A percentile compares a stretch with the other conserved stretches of the same genome.
phyloP scores from a whole-genome alignment of 2,888 invertebrate species.

The Rhamnusium bicolor region DNA sequence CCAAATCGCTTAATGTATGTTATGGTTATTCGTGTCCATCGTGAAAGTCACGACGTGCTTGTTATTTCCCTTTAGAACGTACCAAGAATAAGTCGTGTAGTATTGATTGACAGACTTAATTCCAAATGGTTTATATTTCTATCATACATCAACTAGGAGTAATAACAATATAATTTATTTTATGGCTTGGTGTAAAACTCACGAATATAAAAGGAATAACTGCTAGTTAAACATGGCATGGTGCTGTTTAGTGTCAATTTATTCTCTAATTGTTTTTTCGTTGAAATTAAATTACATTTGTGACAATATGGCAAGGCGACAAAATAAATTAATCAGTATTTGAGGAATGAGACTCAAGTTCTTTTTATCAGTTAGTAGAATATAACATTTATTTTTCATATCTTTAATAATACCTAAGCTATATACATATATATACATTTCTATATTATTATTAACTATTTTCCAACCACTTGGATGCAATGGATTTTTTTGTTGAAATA shows the following conservation, averaged over 20 bases:
- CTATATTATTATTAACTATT: no score
- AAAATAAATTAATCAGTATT: neutral
- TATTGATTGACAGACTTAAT: neutral
- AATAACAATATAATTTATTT: neutral
- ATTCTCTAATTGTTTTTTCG: neutral
- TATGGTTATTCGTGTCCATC: neutral
- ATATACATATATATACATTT: no score
- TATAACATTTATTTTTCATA: no score
- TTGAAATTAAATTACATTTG: neutral
- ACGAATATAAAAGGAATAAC: neutral
- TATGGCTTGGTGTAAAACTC: neutral
- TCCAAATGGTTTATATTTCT: neutral
- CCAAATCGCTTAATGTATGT: neutral
- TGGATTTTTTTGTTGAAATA: no score
- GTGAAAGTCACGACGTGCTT: neutral
- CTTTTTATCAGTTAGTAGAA: no score
- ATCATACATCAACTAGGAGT: neutral
- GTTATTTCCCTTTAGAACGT: neutral
- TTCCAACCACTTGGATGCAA: no score
- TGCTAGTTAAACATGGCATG: neutral
- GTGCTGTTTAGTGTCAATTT: neutral
- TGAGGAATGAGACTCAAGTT: no score
- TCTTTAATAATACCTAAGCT: no score
- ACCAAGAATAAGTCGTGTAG: neutral
- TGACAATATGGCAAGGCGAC: neutral